Evolutionary conservation across 37 sponge, comb jelly and placozoan genomes (phyloP).

Genomic region (Petrosia ficiformis): DNA sequence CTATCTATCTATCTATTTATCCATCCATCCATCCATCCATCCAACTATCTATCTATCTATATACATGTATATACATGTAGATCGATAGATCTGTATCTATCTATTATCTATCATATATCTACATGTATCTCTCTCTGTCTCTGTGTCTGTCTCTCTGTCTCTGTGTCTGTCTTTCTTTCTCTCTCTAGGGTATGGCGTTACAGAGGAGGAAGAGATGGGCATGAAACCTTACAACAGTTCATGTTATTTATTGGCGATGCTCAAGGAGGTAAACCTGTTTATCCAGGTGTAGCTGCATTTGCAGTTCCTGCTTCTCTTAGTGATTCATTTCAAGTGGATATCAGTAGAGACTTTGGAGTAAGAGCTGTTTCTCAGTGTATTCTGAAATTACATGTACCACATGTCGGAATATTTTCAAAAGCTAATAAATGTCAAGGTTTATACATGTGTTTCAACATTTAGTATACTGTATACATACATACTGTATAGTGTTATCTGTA

Average conservation of each 20-base stretch:
- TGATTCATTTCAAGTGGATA: not conserved
- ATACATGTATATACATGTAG: too few species aligned
- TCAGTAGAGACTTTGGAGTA: constrained; percentile 3
- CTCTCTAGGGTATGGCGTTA: constrained; percentile 76
- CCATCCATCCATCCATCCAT: too few species aligned
- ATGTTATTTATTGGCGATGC: constrained; percentile 60
- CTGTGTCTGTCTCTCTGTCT: not conserved
- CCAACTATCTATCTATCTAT: too few species aligned
- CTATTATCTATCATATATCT: not conserved
- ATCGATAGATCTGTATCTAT: too few species aligned
- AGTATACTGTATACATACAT: too few species aligned
- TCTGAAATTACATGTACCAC: not conserved
- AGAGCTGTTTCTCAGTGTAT: not conserved
- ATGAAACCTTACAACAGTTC: constrained; percentile 85
- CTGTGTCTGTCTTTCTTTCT: not conserved
- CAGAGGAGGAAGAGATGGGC: constrained; percentile 77
- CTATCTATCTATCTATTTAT: too few species aligned
- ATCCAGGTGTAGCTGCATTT: constrained; percentile 55
- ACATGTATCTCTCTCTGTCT: not conserved
- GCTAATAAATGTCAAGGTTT: too few species aligned
- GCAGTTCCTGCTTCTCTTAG: constrained; percentile 23
- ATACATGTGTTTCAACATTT: too few species aligned
- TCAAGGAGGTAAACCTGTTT: not conserved
- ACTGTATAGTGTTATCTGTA: too few species aligned
- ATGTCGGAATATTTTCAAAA: too few species aligned